Conservation (phyloP, 2,888 invertebrate genomes). For the Plagodis dolabraria region DNA sequence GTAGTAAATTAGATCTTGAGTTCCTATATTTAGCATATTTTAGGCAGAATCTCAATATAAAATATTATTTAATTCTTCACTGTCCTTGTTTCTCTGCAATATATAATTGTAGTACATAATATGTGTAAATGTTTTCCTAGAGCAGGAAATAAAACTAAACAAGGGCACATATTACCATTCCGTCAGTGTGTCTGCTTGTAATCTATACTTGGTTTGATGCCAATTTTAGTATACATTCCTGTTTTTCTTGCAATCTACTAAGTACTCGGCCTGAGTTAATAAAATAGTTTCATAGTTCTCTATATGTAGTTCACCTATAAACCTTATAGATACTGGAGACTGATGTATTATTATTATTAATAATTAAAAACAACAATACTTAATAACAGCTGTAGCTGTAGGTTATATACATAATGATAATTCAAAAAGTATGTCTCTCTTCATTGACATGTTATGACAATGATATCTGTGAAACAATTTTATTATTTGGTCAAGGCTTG, state of each 20-base stretch:
- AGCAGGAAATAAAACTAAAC: slow-evolving; percentile 25
- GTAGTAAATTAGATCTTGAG: too few species aligned
- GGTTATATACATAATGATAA: too few species aligned
- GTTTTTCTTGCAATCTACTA: slow-evolving; percentile 37
- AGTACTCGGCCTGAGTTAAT: background rate
- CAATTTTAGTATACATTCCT: slow-evolving; percentile 42
- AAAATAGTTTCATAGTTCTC: too few species aligned
- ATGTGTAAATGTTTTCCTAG: background rate
- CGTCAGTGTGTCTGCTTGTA: slow-evolving; percentile 23
- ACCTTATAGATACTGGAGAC: too few species aligned
- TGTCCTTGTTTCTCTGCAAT: background rate
- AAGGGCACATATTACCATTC: slow-evolving; percentile 37
- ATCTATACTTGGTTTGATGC: slow-evolving; percentile 44
- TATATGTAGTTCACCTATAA: too few species aligned
- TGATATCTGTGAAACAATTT: background rate
- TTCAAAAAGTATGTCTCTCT: background rate
- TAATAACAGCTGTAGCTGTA: too few species aligned
- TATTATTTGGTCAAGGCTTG: slow-evolving; percentile 13
- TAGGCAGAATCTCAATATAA: too few species aligned
- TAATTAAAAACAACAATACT: too few species aligned
- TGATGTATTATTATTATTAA: too few species aligned
- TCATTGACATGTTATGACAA: background rate
- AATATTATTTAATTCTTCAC: too few species aligned
- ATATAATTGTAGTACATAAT: background rate
- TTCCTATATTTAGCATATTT: too few species aligned